phyloP scores from a whole-genome alignment of 2,113 vertebrate genomes.

The Podilymbus podiceps region DNA sequence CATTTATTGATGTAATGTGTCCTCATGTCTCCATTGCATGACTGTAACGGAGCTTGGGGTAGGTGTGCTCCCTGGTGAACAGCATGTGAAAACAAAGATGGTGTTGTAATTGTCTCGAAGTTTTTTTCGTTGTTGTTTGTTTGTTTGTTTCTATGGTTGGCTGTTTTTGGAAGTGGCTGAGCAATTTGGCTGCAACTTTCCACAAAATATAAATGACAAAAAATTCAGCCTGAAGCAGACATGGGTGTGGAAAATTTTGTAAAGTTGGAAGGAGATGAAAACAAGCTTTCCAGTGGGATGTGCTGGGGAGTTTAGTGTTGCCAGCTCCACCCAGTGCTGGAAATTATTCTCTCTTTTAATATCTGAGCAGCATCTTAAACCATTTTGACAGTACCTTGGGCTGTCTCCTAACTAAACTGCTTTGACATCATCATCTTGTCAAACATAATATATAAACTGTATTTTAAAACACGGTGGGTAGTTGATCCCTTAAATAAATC shows the following conservation, averaged over 20 bases:
- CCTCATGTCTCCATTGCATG: rapidly evolving
- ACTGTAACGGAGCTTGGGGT: neutral
- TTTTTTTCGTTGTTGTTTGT: neutral
- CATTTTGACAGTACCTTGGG: neutral
- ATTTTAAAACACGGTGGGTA: neutral
- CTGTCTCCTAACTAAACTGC: neutral
- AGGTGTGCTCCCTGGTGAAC: neutral
- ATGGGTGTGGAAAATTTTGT: neutral
- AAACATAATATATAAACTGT: neutral
- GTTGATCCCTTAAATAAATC: neutral
- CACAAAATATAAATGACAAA: neutral
- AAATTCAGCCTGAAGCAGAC: neutral
- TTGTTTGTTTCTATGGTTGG: neutral
- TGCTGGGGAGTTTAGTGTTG: neutral
- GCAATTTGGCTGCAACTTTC: neutral
- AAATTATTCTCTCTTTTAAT: neutral
- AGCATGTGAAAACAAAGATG: neutral
- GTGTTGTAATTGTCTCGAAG: neutral
- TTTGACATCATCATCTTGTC: neutral
- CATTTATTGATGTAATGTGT: rapidly evolving
- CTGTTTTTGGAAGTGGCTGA: neutral
- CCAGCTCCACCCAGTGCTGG: neutral
- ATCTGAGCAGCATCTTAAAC: neutral
- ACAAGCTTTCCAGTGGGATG: neutral
- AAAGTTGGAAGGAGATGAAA: neutral